Conservation (phyloP, 2,113 vertebrate species). For the Coptodon rendalli region DNA sequence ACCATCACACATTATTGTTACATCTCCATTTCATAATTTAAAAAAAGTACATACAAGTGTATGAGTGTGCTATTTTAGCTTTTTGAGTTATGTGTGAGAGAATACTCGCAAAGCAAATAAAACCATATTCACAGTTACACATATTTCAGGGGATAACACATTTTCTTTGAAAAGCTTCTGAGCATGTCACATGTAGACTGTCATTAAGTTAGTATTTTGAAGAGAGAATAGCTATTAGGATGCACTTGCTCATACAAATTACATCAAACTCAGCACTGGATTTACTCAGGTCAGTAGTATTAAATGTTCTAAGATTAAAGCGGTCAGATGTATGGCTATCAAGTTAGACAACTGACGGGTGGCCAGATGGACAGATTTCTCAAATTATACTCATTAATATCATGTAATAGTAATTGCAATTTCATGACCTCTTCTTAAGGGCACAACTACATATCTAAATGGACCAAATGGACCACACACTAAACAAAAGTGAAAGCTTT, state of each 20-base stretch:
- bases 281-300: neutral
- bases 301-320: neutral
- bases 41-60: neutral
- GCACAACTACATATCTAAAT: neutral
- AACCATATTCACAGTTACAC: neutral
- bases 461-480: neutral
- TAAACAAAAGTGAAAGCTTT: neutral
- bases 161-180: neutral
- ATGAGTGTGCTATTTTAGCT: neutral
- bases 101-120: neutral
- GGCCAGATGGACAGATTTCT: neutral
- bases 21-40: neutral
- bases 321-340: neutral
- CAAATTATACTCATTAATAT: neutral
- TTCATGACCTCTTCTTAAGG: neutral
- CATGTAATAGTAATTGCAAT: neutral
- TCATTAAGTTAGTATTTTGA: neutral
- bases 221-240: neutral
- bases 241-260: neutral
- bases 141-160: neutral
- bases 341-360: neutral
- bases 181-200: neutral
- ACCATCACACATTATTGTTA: neutral
- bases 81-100: neutral
- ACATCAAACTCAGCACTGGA: neutral